A percentile compares a stretch with the other conserved stretches of the same genome.
Evolutionary conservation across 2,797 vertebrate genomes (phyloP).

Genomic region (Gymnothorax reevesii): DNA sequence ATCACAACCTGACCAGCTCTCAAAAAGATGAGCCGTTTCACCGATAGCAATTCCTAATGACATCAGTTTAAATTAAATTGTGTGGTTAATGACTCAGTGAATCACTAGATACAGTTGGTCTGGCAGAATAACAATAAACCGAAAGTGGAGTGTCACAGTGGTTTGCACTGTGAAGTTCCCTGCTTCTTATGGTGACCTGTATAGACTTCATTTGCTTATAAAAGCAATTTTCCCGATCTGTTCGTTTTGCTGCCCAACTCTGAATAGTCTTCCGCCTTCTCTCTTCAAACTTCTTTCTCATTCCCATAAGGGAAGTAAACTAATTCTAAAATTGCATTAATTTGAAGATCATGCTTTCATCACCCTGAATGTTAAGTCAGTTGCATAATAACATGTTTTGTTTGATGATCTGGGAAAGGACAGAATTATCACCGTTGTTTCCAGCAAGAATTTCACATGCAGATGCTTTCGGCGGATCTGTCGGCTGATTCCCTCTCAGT

Average conservation of each 20-base stretch:
- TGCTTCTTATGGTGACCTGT: background rate
- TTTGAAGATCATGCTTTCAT: background rate
- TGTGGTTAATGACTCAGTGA: no score
- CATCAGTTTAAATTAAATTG: no score
- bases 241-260: no score
- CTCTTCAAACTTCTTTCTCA: background rate
- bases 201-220: background rate
- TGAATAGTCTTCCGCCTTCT: background rate
- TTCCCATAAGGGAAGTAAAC: background rate
- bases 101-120: no score
- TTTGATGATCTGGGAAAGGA: background rate
- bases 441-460: background rate
- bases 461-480: background rate
- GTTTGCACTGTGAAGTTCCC: background rate
- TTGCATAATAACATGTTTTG: background rate
- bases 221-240: background rate
- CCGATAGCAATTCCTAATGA: no score
- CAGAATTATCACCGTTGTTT: background rate
- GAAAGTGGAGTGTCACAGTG: background rate
- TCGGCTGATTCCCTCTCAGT: no score
- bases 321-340: background rate
- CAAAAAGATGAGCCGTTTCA: no score
- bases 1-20: no score
- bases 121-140: background rate
- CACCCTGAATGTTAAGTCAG: background rate